Evolutionary conservation across 1,140 invertebrate species (phyloP).

Genomic region (Lasioglossum albipes): DNA sequence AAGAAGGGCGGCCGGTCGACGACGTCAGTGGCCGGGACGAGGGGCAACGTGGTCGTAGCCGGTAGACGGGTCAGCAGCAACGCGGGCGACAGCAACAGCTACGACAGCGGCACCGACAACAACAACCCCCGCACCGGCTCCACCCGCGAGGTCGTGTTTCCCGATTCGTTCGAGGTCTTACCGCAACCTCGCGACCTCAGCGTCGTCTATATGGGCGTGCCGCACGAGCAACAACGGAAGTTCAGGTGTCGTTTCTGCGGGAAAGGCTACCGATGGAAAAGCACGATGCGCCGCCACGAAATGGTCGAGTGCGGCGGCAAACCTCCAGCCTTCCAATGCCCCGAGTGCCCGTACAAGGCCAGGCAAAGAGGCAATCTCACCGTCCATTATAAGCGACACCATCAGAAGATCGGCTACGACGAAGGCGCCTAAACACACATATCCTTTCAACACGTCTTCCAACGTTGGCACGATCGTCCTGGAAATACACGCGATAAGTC

Average conservation of each 20-base stretch:
- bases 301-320: slow-evolving; percentile 93
- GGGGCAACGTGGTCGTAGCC: slow-evolving; percentile 34
- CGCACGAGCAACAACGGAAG: slow-evolving; percentile 83
- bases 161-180: slow-evolving; percentile 78
- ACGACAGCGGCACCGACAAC: slow-evolving; percentile 52
- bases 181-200: slow-evolving; percentile 75
- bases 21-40: slow-evolving; percentile 8
- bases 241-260: slow-evolving; percentile 90
- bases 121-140: slow-evolving; percentile 40
- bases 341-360: slow-evolving; percentile 88
- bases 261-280: slow-evolving; percentile 90
- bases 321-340: slow-evolving; percentile 89
- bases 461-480: slow-evolving; percentile 29
- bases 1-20: slow-evolving; percentile 38
- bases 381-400: slow-evolving; percentile 90
- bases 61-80: slow-evolving; percentile 60
- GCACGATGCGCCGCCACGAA: slow-evolving; percentile 89
- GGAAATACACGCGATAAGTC: not conserved
- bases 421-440: slow-evolving; percentile 49
- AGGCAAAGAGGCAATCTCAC: slow-evolving; percentile 90
- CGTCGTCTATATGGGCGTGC: slow-evolving; percentile 74
- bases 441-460: too few relatives aligned
- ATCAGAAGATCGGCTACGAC: slow-evolving; percentile 76
- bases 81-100: slow-evolving; percentile 56
- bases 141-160: slow-evolving; percentile 75